Evolutionary conservation across 2,888 invertebrate genomes (phyloP).

Genomic region (Onthophagus sagittarius): DNA sequence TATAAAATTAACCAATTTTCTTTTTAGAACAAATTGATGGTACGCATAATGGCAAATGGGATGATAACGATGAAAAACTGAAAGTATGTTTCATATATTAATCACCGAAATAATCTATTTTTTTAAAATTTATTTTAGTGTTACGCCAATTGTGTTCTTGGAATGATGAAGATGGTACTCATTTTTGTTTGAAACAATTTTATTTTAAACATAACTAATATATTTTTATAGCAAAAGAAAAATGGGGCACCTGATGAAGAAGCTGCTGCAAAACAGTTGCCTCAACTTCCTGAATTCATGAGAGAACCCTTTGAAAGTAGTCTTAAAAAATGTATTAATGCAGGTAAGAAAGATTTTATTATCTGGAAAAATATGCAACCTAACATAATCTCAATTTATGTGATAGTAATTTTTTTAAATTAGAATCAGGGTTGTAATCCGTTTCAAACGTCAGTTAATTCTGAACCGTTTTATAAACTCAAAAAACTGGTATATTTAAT

Average conservation of each 20-base stretch:
- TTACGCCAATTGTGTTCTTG: conserved; percentile 50
- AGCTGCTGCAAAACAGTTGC: conserved; percentile 50
- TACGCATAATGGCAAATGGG: conserved; percentile 31
- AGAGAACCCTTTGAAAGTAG: conserved; percentile 50
- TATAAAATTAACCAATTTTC: neutral
- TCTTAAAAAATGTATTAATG: conserved; percentile 49
- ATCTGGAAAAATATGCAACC: neutral
- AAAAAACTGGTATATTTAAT: too few species aligned
- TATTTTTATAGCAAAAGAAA: conserved; percentile 54
- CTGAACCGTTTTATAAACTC: too few species aligned
- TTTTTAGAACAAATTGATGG: conserved; percentile 31
- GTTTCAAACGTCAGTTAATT: too few species aligned
- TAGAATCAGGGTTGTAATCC: too few species aligned
- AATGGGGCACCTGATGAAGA: conserved; percentile 51
- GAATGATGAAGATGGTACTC: conserved; percentile 52
- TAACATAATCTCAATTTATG: too few species aligned
- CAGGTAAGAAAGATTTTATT: conserved; percentile 38
- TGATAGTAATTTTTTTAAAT: too few species aligned
- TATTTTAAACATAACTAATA: conserved; percentile 11
- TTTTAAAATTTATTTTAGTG: conserved; percentile 42
- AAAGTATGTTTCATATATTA: conserved; percentile 20
- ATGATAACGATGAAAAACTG: conserved; percentile 24
- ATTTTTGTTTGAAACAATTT: conserved; percentile 1
- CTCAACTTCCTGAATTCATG: conserved; percentile 48
- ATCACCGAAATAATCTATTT: conserved; percentile 35